Percentiles rank a stretch among this genome's conserved stretches.
phyloP scores from a whole-genome alignment of 1,140 invertebrate species.

The Ridgeia piscesae region DNA sequence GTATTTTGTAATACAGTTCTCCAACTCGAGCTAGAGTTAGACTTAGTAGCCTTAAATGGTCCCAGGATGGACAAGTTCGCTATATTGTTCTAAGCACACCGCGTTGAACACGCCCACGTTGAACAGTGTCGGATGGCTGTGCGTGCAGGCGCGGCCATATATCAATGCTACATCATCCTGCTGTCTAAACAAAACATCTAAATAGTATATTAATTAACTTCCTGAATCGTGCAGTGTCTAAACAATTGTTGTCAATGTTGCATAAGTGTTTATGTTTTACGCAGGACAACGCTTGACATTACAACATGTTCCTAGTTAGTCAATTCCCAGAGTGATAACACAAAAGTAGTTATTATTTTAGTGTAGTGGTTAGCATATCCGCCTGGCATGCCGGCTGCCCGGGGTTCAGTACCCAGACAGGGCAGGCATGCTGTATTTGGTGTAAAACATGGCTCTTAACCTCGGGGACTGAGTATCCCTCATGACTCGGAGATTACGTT shows the following conservation, averaged over 20 bases:
- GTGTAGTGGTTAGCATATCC: too few species aligned
- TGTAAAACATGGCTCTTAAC: too few species aligned
- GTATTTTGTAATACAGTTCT: too few species aligned
- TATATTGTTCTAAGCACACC: neutral
- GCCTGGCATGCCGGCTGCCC: too few species aligned
- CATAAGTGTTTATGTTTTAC: neutral
- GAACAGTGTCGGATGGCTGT: neutral
- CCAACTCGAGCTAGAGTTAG: too few species aligned
- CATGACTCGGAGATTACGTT: too few species aligned
- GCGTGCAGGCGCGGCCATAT: neutral
- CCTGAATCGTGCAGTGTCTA: neutral
- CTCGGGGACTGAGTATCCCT: too few species aligned
- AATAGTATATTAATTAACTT: neutral
- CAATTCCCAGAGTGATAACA: neutral
- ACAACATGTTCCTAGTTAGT: neutral
- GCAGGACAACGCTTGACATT: neutral
- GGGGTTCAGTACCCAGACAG: too few species aligned
- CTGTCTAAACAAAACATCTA: neutral
- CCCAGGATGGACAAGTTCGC: neutral
- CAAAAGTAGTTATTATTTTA: too few species aligned
- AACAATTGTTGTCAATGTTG: neutral
- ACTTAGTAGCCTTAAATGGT: neutral
- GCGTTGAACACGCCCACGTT: neutral
- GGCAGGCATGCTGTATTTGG: too few species aligned
- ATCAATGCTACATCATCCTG: neutral